Base-by-base conservation (phyloP, 2,888 invertebrate genomes). In the Ecdyonurus torrentis region DNA sequence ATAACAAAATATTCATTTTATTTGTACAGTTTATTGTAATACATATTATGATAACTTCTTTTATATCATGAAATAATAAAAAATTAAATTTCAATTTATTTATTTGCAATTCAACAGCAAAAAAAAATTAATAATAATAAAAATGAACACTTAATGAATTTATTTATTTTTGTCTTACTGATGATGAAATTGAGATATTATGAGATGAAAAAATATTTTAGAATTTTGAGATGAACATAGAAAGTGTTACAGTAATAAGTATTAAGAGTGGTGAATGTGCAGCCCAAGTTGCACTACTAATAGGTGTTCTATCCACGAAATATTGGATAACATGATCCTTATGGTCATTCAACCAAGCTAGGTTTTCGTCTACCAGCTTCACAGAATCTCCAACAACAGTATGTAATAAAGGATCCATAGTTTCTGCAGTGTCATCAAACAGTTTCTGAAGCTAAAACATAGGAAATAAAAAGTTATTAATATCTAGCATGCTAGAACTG, bases 301-400 rank as follows among this genome's bases (percentile, higher is more conserved):
- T 15, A 10, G 37, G 37, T 15, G 15, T 37, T 37, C 15, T 37
- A 15, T 5, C 5, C 18, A 76, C 23, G 53, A 61, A 23, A 25
- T 58, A 61, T 20, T 53, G 20, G 5, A 62, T 22, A 22, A 62
- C 59, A 2, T 10, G 2, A 10, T 5, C 2, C 18, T 22, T 37
- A 18, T 62, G 24, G 2, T 24, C 50, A 15, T 20, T 18, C 22
- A 58, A 58, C 62, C 62, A 62, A 2, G 7, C 2, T 5, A 62
- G 10, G 2, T 24, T 62, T 25, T 62, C 62, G 15, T 60, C 62
- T 20, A 62, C 25, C 2, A 55, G 52, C 15, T 61, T 61, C 22
- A 24, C 53, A 18, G 61, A 52, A 25, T 55, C 55, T 10, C 22
- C 22, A 5, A 59, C n/a, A 2, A 53, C 53, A 2, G 55, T 2